Evolutionary conservation across 1,140 invertebrate species (phyloP), one percentile per base, ranked within the genome.

Genomic region (Drosophila repletoides): DNA sequence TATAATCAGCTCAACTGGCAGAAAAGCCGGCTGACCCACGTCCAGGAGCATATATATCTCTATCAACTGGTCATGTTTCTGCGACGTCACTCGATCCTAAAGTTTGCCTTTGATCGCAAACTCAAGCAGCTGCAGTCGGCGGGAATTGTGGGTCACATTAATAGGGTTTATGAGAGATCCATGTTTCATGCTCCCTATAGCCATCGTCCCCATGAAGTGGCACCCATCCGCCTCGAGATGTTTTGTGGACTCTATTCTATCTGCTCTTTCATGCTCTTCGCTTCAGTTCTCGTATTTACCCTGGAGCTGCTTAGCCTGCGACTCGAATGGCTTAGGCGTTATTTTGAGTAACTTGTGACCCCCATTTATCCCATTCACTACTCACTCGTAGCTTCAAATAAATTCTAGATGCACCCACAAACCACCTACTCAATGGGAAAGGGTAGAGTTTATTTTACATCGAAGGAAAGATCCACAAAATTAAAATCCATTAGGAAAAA

Each of bases 11-110:
- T 15, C 7, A 59, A 86, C 31, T 63, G 71, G 65, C 31, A 38
- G 9, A 53, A 40, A 12, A 79, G 71, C 3, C 71, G 49, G 0
- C 21, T 84, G 1, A 72, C 61, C 15, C 58, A 72, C 15, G 60
- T 84, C 3, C 33, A 17, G 14, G 79, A 84, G 56, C 79, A 80
- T 21, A 86, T 84, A 26, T 68, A 61, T n/a, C 43, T 59, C 0
- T 72, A 79, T 22, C 79, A 84, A 58, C 14, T 84, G 66, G 80
- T 84, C 40, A 72, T 84, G 38, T 84, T 72, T 9, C 7, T 84
- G 55, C 56, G 58, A 0, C 48, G 65, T 1, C 61, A 86, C 4
- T 75, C 80, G 0, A 40, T 86, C 1, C 28, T 72, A 0, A 84
- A 84, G 40, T 86, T 86, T 10, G 43, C 48, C 22, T 84, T 84